A percentile compares a stretch with the other conserved stretches of the same genome.
Evolutionary conservation across 2,113 vertebrate genomes (phyloP).

Genomic region (Papio anubis): DNA sequence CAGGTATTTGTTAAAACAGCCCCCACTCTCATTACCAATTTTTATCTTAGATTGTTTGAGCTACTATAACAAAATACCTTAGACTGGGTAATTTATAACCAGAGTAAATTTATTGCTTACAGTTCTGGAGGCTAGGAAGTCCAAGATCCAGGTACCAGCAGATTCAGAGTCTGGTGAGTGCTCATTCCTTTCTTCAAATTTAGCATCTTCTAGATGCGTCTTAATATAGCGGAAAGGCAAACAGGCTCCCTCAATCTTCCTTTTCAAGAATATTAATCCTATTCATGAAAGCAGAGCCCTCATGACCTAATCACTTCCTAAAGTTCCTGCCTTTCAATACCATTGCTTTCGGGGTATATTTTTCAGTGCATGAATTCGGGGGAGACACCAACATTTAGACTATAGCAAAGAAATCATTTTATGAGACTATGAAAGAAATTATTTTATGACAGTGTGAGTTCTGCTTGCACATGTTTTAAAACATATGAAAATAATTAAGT

Average conservation of each 20-base stretch:
- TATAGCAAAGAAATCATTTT: neutral
- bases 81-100: neutral
- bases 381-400: neutral
- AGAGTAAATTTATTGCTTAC: neutral
- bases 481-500: neutral
- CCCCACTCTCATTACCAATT: neutral
- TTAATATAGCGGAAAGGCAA: neutral
- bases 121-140: neutral
- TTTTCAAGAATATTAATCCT: neutral
- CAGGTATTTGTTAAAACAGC: neutral
- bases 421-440: neutral
- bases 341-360: neutral
- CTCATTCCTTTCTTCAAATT: neutral
- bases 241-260: neutral
- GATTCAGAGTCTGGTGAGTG: neutral
- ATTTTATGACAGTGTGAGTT: neutral
- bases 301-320: neutral
- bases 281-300: neutral
- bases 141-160: neutral
- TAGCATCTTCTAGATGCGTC: neutral
- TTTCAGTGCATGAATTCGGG: neutral
- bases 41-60: neutral
- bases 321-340: neutral
- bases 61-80: neutral
- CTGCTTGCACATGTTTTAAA: neutral